These are phyloP conservation scores for Stomatorhinus ivindoensis DNA, from an alignment of 2,113 vertebrate genomes.

Conservation along the genomic window DNA sequence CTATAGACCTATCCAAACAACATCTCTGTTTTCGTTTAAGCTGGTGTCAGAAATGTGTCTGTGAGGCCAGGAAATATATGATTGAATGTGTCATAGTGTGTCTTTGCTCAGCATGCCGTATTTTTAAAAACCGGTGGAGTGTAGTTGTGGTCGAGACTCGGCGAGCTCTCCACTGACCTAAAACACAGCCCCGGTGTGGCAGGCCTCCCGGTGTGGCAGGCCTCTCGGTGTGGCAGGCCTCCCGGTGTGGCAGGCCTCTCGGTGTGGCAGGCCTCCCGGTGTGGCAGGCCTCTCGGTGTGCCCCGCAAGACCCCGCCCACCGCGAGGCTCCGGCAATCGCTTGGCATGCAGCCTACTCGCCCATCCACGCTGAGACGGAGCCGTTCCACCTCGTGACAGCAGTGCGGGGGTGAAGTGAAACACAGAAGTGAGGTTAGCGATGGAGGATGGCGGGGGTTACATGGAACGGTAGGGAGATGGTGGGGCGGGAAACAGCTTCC, in stretches of 20 bases:
- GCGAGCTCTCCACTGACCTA: background rate
- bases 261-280: too few species aligned
- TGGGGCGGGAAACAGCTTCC: slow-evolving; percentile 15
- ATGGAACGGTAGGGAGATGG: slow-evolving; percentile 12
- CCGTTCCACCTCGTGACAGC: slow-evolving; percentile 1
- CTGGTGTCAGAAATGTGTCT: background rate
- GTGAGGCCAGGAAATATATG: background rate
- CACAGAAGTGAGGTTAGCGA: background rate
- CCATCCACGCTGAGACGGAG: background rate
- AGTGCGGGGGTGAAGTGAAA: background rate
- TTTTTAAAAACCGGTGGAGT: background rate
- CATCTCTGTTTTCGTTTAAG: background rate
- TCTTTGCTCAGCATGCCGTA: background rate
- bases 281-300: background rate
- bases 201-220: background rate
- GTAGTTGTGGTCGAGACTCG: background rate
- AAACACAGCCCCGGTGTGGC: background rate
- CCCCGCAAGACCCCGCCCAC: background rate
- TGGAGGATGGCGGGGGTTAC: background rate
- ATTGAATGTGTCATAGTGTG: background rate
- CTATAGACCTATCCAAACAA: background rate
- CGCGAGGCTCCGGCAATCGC: background rate
- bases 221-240: background rate
- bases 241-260: background rate
- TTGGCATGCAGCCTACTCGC: background rate